Conservation (phyloP, 1,140 invertebrate genomes). For the Hylyphantes graminicola region DNA sequence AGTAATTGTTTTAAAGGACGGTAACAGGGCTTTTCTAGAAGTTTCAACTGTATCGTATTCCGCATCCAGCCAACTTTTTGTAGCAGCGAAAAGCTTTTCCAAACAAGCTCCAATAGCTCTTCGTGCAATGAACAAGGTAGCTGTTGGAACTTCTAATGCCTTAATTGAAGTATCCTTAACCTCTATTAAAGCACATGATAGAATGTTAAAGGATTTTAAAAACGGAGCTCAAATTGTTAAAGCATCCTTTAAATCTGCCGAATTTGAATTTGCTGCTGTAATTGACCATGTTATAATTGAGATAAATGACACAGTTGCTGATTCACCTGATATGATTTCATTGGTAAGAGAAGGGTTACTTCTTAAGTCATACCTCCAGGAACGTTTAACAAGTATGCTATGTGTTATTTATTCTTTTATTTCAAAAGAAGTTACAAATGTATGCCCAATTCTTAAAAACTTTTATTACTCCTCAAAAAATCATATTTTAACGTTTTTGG, state of each 20-base stretch:
- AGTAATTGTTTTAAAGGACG: slow-evolving; percentile 9
- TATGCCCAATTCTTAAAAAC: too few species aligned
- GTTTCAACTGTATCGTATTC: background rate
- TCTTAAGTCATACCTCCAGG: too few species aligned
- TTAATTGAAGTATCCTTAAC: background rate
- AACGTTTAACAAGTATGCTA: too few species aligned
- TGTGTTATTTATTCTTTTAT: too few species aligned
- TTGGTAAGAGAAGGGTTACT: too few species aligned
- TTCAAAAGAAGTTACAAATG: too few species aligned
- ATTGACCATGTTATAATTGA: slow-evolving; percentile 1
- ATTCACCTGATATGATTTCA: too few species aligned
- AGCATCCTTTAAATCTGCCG: background rate
- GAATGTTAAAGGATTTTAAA: slow-evolving; percentile 22
- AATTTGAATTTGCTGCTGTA: slow-evolving; percentile 22
- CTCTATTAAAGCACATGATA: background rate
- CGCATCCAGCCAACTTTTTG: background rate
- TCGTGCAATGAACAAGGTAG: slow-evolving; percentile 3
- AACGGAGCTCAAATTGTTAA: background rate
- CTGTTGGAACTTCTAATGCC: background rate
- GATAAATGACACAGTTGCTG: too few species aligned
- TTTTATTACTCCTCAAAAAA: too few species aligned
- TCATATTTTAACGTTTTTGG: too few species aligned
- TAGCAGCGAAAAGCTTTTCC: background rate
- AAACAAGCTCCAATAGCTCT: background rate
- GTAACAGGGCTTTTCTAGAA: slow-evolving; percentile 23